Base-by-base conservation (phyloP, 92 coral and sea anemone genomes). In the Heteractis magnifica region DNA sequence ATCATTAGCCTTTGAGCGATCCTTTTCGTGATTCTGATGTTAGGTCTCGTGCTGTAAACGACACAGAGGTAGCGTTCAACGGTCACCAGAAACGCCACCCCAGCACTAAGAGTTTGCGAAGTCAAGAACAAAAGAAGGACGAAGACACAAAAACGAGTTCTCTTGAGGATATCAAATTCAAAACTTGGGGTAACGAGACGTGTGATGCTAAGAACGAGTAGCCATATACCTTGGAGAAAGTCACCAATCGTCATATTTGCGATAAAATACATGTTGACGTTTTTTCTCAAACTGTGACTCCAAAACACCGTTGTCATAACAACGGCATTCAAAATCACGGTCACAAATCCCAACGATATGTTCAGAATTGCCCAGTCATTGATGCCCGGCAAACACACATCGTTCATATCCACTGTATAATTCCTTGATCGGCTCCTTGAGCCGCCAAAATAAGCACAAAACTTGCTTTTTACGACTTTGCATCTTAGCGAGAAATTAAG, bases 61-160 rank as follows among this genome's bases (percentile, higher is more conserved):
- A 75, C 34, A 9, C 78, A 81, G 74, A 81, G 84, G 49, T 81
- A 71, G 15, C 84, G 84, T 64, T 81, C 84, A 8, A 81, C 49
- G 16, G 84, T 81, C 52, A 81, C 65, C 12, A 71, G 56, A 26
- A 81, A 71, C 10, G 60, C 72, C 5, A 65, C 48, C 72, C 18
- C 18, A 19, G 19, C 72, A n/a, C 72, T 65, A 10, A 65, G 41
- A 19, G 9, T 4, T 65, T 65, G 72, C 19, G 72, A n/a, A 20
- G 41, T 1, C 6, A 20, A 4, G 41, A 65, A 65, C 9, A 65
- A n/a, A 7, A 65, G 9, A 20, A 65, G 4, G 8, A 65, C 9
- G 10, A 18, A 6, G 10, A 3, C 8, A 9, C 72, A 65, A 10
- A 65, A 20, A 48, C 34, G 19, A 65, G 72, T 18, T n/a, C 12